Evolutionary conservation across 2,797 vertebrate genomes (phyloP), one percentile per base, ranked within the genome.

Genomic region (Brotula barbata): DNA sequence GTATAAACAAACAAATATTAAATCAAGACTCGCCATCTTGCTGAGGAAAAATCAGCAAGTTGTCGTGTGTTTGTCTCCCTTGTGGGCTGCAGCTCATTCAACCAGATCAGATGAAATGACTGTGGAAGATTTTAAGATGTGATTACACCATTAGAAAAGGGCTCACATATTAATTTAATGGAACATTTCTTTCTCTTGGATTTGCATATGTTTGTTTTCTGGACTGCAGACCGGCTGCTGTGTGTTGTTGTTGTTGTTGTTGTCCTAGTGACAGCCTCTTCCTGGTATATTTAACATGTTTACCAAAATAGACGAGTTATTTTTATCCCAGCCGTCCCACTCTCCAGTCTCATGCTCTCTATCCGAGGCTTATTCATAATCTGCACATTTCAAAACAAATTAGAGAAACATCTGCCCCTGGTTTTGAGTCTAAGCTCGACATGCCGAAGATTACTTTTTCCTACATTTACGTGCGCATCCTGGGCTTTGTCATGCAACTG

Each of bases 401-500:
- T 8, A 28, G 4, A 28, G 4, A 28, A 28, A 28, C 25, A 28
- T 28, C 25, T 28, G 25, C 25, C 25, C 4, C 4, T 39, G 1
- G 6, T 75, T 68, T 64, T 49, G 15, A 22, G 16, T 63, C 56
- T 23, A 8, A 12, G 58, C 47, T 22, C 45, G 65, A 64, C 31
- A 75, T 34, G 45, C 59, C 58, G 52, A 62, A 49, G 49, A 53
- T 59, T 22, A 52, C 33, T 67, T 43, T 47, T 53, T 10, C 43
- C 34, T 13, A 33, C 60, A 68, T 84, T 81, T 74, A 50, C 25
- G 25, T 58, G 57, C 64, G 57, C 68, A 74, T 71, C 33, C 48
- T 47, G 25, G 48, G 20, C 55, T 42, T 61, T 73, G 63, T 69
- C 59, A 75, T 65, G 72, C 77, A 84, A 80, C 76, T 83, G 77